Percentiles rank a stretch among this genome's conserved stretches.
Evolutionary conservation across 2,888 invertebrate genomes (phyloP).

Genomic region (Spisula solida): DNA sequence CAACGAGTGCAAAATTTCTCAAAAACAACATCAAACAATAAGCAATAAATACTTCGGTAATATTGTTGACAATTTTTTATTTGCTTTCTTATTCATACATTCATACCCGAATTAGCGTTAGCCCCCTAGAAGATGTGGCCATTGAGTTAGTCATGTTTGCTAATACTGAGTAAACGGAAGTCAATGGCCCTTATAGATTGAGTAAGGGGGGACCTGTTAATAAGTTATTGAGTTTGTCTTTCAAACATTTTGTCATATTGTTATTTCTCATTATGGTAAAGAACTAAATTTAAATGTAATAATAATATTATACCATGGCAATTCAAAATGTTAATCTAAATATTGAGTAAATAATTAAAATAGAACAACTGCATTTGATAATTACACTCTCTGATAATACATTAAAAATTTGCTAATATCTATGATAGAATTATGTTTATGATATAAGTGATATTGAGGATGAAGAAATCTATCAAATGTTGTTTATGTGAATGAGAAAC

Average conservation of each 20-base stretch:
- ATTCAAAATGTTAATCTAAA: too few relatives aligned
- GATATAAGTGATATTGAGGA: not conserved
- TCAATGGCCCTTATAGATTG: not conserved
- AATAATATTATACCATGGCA: too few relatives aligned
- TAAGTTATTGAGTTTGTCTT: too few relatives aligned
- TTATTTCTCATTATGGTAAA: too few relatives aligned
- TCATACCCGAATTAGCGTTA: not conserved
- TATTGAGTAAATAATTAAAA: too few relatives aligned
- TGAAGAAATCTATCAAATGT: not conserved
- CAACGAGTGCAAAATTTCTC: constrained; percentile 12
- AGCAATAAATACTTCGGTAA: not conserved
- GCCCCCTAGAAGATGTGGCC: not conserved
- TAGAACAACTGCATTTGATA: too few relatives aligned
- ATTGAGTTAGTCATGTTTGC: constrained; percentile 17
- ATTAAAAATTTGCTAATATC: not conserved
- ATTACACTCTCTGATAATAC: not conserved
- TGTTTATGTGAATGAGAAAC: not conserved
- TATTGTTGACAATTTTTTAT: not conserved
- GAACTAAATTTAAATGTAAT: too few relatives aligned
- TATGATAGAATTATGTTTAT: not conserved
- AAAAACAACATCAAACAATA: not conserved
- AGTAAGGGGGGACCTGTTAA: not conserved
- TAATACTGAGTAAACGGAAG: not conserved
- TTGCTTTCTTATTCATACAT: not conserved
- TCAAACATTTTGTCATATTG: too few relatives aligned